These are phyloP conservation scores for Zelleria hepariella DNA, from an alignment of 2,888 invertebrate species.

Conservation along the genomic window DNA sequence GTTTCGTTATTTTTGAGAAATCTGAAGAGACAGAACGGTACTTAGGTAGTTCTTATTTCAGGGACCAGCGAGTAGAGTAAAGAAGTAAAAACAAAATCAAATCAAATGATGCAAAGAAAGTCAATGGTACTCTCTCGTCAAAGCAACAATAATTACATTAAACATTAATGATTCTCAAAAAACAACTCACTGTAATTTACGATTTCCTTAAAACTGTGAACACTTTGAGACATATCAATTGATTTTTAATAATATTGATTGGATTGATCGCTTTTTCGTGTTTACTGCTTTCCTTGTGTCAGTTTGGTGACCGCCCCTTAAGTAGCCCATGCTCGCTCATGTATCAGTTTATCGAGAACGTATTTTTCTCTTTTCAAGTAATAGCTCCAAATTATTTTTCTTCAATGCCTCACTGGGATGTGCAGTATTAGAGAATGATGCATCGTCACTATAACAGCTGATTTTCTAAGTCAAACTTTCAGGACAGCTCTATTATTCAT, in stretches of 20 bases:
- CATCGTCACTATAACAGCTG: slow-evolving; percentile 71
- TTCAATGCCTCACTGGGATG: slow-evolving; percentile 68
- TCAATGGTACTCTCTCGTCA: slow-evolving; percentile 18
- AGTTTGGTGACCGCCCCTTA: slow-evolving; percentile 70
- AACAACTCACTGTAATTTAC: slow-evolving; percentile 64
- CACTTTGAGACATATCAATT: slow-evolving; percentile 49
- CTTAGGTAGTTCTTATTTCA: too few relatives aligned
- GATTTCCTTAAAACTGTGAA: slow-evolving; percentile 34
- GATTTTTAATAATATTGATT: slow-evolving; percentile 63
- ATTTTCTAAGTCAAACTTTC: slow-evolving; percentile 64
- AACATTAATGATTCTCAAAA: slow-evolving; percentile 60
- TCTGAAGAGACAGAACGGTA: too few relatives aligned
- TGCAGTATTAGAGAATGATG: slow-evolving; percentile 71
- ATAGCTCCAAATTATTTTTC: slow-evolving; percentile 65
- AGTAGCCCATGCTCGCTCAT: slow-evolving; percentile 72
- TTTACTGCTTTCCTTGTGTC: slow-evolving; percentile 75
- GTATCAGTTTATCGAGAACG: slow-evolving; percentile 34
- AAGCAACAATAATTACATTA: slow-evolving; percentile 39
- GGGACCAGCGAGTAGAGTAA: too few relatives aligned
- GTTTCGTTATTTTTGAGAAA: too few relatives aligned
- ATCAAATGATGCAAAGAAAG: slow-evolving; percentile 6
- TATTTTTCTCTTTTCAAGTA: slow-evolving; percentile 65
- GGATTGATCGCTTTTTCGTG: slow-evolving; percentile 75
- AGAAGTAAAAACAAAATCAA: too few relatives aligned
- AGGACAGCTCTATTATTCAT: slow-evolving; percentile 72